Evolutionary conservation across 2,888 invertebrate species (phyloP).

Genomic region (Euplexia lucipara): DNA sequence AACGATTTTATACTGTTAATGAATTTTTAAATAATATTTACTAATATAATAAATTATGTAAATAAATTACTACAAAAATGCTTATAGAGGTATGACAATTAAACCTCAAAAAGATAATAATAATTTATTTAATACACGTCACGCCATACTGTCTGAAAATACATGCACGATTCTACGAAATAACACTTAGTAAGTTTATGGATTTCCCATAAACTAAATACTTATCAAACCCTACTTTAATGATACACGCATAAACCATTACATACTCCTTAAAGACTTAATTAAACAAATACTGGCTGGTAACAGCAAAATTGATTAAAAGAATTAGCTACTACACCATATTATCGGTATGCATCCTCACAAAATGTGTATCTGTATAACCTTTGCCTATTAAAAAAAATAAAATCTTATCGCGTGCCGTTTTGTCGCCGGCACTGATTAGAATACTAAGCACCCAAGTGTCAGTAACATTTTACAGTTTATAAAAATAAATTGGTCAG

Average conservation of each 20-base stretch:
- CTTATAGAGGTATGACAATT: no score
- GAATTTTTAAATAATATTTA: no score
- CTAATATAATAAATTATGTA: no score
- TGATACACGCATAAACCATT: constrained; percentile 7
- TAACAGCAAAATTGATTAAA: constrained; percentile 4
- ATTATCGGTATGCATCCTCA: constrained; percentile 34
- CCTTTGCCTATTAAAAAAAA: constrained; percentile 39
- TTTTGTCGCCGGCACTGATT: constrained; percentile 51
- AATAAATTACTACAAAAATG: not conserved
- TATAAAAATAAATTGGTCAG: constrained; percentile 57
- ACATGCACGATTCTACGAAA: not conserved
- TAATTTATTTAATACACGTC: no score
- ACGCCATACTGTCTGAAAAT: not conserved
- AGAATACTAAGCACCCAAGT: constrained; percentile 62
- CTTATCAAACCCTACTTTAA: constrained; percentile 4
- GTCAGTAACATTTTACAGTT: constrained; percentile 58
- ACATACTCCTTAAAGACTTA: not conserved
- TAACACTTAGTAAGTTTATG: not conserved
- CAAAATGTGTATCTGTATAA: constrained; percentile 12
- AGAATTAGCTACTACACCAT: not conserved
- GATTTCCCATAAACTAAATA: not conserved
- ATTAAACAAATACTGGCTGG: constrained; percentile 24
- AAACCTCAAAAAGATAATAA: not conserved
- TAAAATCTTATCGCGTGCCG: constrained; percentile 56
- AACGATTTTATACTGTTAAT: no score